phyloP scores from a whole-genome alignment of 2,888 invertebrate genomes.

The Habrosyne pyritoides region DNA sequence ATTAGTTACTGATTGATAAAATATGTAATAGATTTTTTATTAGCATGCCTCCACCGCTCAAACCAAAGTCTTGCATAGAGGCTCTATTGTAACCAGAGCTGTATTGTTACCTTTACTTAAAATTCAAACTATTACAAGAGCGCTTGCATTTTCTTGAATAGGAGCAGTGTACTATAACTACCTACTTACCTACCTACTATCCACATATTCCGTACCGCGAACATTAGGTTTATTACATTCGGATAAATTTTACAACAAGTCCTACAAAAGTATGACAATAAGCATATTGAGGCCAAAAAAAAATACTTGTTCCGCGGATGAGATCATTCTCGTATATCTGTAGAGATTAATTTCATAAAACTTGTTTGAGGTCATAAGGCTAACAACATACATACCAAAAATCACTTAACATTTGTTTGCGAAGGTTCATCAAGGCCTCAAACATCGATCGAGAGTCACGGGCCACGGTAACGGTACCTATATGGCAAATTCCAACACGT shows the following conservation, averaged over 20 bases:
- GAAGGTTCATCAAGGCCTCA: slow-evolving; percentile 36
- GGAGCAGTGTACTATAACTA: not conserved
- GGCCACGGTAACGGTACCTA: slow-evolving; percentile 53
- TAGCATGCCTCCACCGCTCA: not conserved
- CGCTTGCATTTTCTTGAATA: not conserved
- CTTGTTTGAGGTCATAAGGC: slow-evolving; percentile 43
- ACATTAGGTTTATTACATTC: not conserved
- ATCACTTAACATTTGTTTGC: slow-evolving; percentile 38
- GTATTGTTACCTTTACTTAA: not conserved
- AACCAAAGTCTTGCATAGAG: not conserved
- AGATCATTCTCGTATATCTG: slow-evolving; percentile 18
- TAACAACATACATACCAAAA: slow-evolving; percentile 34
- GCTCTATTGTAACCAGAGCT: not conserved
- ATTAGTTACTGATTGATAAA: not conserved
- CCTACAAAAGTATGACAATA: slow-evolving; percentile 19
- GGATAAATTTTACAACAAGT: slow-evolving; percentile 1
- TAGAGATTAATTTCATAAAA: slow-evolving; percentile 39
- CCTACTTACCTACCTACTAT: not conserved
- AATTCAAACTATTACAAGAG: not conserved
- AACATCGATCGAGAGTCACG: slow-evolving; percentile 6
- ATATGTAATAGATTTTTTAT: not conserved
- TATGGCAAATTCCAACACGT: slow-evolving; percentile 63
- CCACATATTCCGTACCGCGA: slow-evolving; percentile 1
- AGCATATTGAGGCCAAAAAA: slow-evolving; percentile 23
- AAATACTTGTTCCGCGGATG: slow-evolving; percentile 29